phyloP scores from a whole-genome alignment of 2,797 vertebrate genomes.

The Neostethus bicornis region DNA sequence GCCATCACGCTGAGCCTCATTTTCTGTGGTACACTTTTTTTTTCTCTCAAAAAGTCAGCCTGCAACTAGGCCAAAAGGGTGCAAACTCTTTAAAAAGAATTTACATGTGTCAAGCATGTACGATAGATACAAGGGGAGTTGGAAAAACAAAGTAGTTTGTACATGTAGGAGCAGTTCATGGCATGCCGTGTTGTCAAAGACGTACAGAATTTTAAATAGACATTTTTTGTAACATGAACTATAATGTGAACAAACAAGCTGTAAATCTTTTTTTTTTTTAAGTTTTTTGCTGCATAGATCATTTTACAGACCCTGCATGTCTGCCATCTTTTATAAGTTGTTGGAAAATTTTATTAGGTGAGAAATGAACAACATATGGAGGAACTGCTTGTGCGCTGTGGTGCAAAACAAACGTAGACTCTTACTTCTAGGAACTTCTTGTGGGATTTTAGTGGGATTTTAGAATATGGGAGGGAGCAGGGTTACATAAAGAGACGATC shows the following conservation, averaged over 20 bases:
- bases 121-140: not conserved
- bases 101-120: conserved; percentile 1
- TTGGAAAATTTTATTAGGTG: not conserved
- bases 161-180: not conserved
- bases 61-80: conserved; percentile 56
- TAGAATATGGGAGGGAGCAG: no score
- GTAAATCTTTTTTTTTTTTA: no score
- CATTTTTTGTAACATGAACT: conserved; percentile 1
- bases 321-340: not conserved
- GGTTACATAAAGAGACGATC: no score
- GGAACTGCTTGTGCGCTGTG: no score
- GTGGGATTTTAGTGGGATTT: not conserved
- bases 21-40: conserved; percentile 11
- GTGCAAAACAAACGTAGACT: not conserved
- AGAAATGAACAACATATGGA: no score
- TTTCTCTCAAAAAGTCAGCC: conserved; percentile 49
- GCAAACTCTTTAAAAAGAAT: not conserved
- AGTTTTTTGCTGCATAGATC: not conserved
- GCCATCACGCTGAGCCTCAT: conserved; percentile 4
- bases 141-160: not conserved
- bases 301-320: not conserved
- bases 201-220: no score
- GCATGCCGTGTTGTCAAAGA: not conserved
- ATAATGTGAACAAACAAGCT: not conserved
- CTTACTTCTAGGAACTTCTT: not conserved